phyloP scores from a whole-genome alignment of 1,140 invertebrate species.

The Anastatus disparis region DNA sequence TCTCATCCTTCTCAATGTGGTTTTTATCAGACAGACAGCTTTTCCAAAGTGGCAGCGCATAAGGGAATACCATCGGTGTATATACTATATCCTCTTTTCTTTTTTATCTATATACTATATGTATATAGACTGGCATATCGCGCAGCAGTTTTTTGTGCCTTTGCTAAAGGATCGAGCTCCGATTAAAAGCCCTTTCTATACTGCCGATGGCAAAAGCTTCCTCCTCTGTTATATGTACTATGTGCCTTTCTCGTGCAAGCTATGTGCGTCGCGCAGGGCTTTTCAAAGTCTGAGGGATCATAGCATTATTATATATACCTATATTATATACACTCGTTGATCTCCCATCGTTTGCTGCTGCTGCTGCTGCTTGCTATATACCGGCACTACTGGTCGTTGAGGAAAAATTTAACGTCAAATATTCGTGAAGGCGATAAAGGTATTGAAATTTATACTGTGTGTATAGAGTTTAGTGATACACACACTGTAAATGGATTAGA shows the following conservation, averaged over 20 bases:
- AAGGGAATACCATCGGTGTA: not conserved
- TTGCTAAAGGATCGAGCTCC: conserved; percentile 4
- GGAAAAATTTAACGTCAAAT: too few species aligned
- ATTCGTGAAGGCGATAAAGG: too few species aligned
- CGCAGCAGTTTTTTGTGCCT: not conserved
- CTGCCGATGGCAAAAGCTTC: not conserved
- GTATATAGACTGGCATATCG: too few species aligned
- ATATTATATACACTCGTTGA: too few species aligned
- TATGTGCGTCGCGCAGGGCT: not conserved
- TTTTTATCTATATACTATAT: not conserved
- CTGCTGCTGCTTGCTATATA: too few species aligned
- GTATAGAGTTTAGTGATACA: too few species aligned
- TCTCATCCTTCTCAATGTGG: not conserved
- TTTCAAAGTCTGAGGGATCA: too few species aligned
- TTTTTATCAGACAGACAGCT: conserved; percentile 23
- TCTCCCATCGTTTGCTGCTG: too few species aligned
- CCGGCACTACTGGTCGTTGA: too few species aligned
- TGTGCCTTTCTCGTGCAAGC: too few species aligned
- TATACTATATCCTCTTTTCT: not conserved
- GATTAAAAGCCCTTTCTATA: conserved; percentile 16
- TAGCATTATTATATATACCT: too few species aligned
- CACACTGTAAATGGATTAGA: too few species aligned
- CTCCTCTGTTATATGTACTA: not conserved
- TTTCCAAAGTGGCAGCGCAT: not conserved
- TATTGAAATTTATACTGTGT: not conserved